Evolutionary conservation across 1,140 invertebrate species (phyloP).

Genomic region (Marisa cornuarietis): DNA sequence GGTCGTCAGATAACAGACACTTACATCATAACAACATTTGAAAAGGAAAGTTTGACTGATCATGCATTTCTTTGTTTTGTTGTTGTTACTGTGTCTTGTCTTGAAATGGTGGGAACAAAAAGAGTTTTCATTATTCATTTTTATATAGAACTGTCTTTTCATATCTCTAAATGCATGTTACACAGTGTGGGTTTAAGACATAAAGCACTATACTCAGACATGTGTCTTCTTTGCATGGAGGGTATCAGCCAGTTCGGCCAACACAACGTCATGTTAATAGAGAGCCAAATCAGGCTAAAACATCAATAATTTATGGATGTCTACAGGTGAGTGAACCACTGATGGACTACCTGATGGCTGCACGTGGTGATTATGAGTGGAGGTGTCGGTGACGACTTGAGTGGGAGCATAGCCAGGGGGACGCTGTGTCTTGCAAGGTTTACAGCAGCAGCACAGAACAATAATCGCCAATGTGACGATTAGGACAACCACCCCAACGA

Average conservation of each 20-base stretch:
- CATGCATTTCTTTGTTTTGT: background rate
- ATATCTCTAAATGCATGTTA: too few relatives aligned
- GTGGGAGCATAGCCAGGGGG: conserved; percentile 2
- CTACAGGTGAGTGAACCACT: background rate
- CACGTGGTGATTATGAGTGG: conserved; percentile 9
- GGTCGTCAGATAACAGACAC: background rate
- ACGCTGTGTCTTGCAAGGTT: background rate
- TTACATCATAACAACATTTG: background rate
- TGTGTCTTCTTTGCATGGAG: too few relatives aligned
- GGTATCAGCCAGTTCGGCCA: too few relatives aligned
- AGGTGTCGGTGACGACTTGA: background rate
- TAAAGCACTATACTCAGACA: too few relatives aligned
- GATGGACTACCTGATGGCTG: conserved; percentile 16
- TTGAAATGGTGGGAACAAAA: background rate
- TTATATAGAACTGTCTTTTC: too few relatives aligned
- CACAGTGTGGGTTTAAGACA: too few relatives aligned
- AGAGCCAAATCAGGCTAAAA: too few relatives aligned
- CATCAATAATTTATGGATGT: too few relatives aligned
- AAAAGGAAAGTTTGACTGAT: background rate
- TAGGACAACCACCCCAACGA: conserved; percentile 22
- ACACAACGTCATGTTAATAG: too few relatives aligned
- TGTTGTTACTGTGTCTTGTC: background rate
- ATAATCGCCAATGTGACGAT: conserved; percentile 22
- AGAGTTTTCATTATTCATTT: too few relatives aligned
- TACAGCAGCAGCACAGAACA: conserved; percentile 29